A percentile compares a stretch with the other conserved stretches of the same genome.
Conservation (phyloP, 2,797 vertebrate species). For the Thalassophryne amazonica region DNA sequence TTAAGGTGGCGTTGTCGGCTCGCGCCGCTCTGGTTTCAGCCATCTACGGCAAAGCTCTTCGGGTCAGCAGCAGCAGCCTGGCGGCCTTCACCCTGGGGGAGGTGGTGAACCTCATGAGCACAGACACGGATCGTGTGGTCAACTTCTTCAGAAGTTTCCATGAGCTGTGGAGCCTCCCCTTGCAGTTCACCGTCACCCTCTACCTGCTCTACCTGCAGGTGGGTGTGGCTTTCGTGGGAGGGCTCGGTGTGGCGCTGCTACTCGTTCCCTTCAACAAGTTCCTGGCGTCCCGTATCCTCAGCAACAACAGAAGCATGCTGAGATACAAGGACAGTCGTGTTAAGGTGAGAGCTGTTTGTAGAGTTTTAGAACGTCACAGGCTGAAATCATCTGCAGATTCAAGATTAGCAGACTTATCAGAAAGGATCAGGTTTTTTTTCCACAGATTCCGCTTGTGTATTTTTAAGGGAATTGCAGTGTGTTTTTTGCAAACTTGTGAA, state of each 20-base stretch:
- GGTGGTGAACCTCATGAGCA: slow-evolving; percentile 93
- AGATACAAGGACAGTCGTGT: slow-evolving; percentile 88
- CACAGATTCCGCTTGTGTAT: too few relatives aligned
- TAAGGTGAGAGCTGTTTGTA: slow-evolving; percentile 78
- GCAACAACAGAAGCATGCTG: slow-evolving; percentile 87
- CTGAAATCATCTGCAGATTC: too few relatives aligned
- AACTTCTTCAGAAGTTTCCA: slow-evolving; percentile 94
- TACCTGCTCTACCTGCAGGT: slow-evolving; percentile 93
- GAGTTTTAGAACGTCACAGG: too few relatives aligned
- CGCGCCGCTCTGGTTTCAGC: slow-evolving; percentile 81
- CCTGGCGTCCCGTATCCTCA: slow-evolving; percentile 85
- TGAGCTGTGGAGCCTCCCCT: slow-evolving; percentile 91
- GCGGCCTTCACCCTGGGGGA: slow-evolving; percentile 79
- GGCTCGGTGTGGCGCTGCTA: slow-evolving; percentile 84
- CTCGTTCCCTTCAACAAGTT: slow-evolving; percentile 93
- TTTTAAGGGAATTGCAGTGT: too few relatives aligned
- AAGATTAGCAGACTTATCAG: too few relatives aligned
- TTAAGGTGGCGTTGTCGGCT: slow-evolving; percentile 82
- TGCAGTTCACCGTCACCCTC: slow-evolving; percentile 85
- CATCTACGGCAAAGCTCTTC: slow-evolving; percentile 86
- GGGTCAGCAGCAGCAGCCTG: slow-evolving; percentile 79
- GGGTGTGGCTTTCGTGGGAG: slow-evolving; percentile 87
- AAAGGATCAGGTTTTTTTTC: too few relatives aligned
- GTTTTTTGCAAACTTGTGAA: too few relatives aligned
- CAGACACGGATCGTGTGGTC: slow-evolving; percentile 84